phyloP scores from a whole-genome alignment of 2,888 invertebrate species.

The Brachyptera risi region DNA sequence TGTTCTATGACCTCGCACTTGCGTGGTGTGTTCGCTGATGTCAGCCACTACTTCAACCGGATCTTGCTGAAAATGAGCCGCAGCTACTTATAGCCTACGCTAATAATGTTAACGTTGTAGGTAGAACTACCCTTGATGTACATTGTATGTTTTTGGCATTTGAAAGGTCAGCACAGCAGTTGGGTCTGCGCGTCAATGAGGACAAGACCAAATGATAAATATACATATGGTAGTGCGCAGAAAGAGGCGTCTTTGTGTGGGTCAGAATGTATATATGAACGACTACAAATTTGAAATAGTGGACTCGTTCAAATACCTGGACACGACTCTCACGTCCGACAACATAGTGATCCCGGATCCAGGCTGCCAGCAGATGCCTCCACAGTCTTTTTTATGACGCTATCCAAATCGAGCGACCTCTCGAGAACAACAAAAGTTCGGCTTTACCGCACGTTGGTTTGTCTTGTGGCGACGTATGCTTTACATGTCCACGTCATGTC shows the following conservation, averaged over 20 bases:
- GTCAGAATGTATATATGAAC: neutral
- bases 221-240: neutral
- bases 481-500: no score
- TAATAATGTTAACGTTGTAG: neutral
- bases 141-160: neutral
- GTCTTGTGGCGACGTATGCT: no score
- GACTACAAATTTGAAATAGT: neutral
- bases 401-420: no score
- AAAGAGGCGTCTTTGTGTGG: neutral
- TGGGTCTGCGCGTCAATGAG: neutral
- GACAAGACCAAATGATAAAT: neutral
- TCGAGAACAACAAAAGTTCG: no score
- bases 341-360: neutral
- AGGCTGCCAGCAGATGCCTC: neutral
- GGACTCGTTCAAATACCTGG: neutral
- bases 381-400: no score
- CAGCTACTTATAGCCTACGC: neutral
- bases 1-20: neutral
- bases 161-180: neutral
- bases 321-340: neutral
- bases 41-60: neutral
- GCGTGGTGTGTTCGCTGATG: neutral
- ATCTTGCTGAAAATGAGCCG: no score
- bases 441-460: no score
- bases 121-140: neutral